Evolutionary conservation across 2,113 vertebrate species (phyloP).

Genomic region (Nesogale talazaci): DNA sequence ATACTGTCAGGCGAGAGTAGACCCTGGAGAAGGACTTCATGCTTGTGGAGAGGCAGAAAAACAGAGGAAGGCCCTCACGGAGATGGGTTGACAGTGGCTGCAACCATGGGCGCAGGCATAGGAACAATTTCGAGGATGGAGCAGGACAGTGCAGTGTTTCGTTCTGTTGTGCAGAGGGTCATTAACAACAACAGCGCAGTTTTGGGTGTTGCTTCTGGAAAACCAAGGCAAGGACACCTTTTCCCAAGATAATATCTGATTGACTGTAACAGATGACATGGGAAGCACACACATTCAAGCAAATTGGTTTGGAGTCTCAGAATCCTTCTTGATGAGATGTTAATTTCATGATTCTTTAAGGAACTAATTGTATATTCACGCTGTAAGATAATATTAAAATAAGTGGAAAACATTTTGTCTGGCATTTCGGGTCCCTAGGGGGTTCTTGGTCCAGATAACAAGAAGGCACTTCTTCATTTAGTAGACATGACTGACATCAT

Average conservation of each 20-base stretch:
- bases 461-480: slow-evolving; percentile 26
- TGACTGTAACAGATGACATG: not conserved
- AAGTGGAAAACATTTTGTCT: slow-evolving; percentile 38
- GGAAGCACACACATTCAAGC: not conserved
- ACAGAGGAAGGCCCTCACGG: no score
- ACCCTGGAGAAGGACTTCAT: no score
- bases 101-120: no score
- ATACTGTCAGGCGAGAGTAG: no score
- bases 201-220: not conserved
- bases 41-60: no score
- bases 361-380: not conserved
- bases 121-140: no score
- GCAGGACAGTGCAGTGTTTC: no score
- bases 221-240: not conserved
- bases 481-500: slow-evolving; percentile 16
- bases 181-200: not conserved
- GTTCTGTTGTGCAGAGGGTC: no score
- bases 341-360: not conserved
- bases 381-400: slow-evolving; percentile 46
- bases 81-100: no score
- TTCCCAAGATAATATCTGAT: slow-evolving; percentile 20
- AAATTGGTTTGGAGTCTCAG: slow-evolving; percentile 2
- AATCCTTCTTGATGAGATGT: slow-evolving; percentile 43
- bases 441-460: not conserved
- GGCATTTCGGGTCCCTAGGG: not conserved